These are phyloP conservation scores for Ptilodon capucinus DNA, from an alignment of 2,888 invertebrate species.

Conservation along the genomic window DNA sequence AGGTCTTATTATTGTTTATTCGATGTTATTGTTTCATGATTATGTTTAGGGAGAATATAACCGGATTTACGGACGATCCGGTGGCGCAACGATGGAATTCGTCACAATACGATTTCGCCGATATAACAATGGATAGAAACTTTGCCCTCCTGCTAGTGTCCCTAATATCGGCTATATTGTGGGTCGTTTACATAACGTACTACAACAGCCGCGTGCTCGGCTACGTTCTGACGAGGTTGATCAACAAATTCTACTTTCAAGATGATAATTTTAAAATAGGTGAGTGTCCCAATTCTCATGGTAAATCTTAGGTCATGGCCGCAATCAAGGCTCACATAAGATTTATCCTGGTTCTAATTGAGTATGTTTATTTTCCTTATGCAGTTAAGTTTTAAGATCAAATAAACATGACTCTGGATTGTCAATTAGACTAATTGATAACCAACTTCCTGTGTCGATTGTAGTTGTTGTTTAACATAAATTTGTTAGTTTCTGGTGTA, in stretches of 20 bases:
- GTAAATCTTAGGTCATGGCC: conserved; percentile 20
- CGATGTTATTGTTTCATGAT: conserved; percentile 28
- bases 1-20: conserved; percentile 29
- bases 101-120: conserved; percentile 82
- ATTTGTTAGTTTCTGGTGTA: too few species aligned
- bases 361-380: too few species aligned
- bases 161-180: conserved; percentile 90
- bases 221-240: conserved; percentile 92
- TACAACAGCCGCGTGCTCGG: conserved; percentile 97
- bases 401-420: too few species aligned
- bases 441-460: too few species aligned
- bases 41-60: conserved; percentile 64
- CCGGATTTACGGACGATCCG: conserved; percentile 54
- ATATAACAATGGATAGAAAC: conserved; percentile 90
- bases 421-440: too few species aligned
- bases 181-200: conserved; percentile 97
- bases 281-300: conserved; percentile 59
- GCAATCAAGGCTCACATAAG: conserved; percentile 5
- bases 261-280: conserved; percentile 95
- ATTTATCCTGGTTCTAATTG: neutral
- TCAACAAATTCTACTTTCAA: conserved; percentile 93
- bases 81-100: conserved; percentile 82
- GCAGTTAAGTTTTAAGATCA: too few species aligned
- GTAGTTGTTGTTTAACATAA: too few species aligned
- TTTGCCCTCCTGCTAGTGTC: conserved; percentile 90